These are phyloP conservation scores for Actenoides hombroni DNA, from an alignment of 2,113 vertebrate genomes.

Conservation along the genomic window DNA sequence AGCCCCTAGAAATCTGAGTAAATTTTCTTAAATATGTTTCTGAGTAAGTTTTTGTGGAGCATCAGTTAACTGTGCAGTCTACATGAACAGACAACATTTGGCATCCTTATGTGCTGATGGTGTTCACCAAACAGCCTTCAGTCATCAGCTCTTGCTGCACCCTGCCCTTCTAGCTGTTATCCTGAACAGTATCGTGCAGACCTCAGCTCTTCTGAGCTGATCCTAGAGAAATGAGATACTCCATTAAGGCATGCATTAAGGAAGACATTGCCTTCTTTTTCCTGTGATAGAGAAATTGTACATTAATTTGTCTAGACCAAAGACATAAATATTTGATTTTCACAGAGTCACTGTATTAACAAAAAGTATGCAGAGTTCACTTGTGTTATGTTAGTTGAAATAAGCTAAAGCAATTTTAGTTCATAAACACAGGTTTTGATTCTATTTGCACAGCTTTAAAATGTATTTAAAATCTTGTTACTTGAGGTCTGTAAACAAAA, in stretches of 20 bases:
- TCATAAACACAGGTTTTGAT: conserved; percentile 11
- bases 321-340: conserved; percentile 54
- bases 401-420: neutral
- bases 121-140: neutral
- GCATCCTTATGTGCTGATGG: neutral
- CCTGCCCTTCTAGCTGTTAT: neutral
- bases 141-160: neutral
- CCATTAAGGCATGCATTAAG: neutral
- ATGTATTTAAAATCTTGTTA: conserved; percentile 45
- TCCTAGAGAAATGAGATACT: neutral
- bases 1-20: neutral
- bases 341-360: neutral
- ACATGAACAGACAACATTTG: neutral
- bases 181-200: neutral
- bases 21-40: neutral
- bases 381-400: conserved; percentile 6
- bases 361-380: neutral
- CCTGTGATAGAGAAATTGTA: neutral
- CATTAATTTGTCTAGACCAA: conserved; percentile 3
- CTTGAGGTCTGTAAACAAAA: conserved; percentile 43
- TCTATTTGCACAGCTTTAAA: conserved; percentile 4
- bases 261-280: neutral
- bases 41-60: neutral
- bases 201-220: neutral
- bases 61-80: neutral